Base-by-base conservation (phyloP, 2,797 vertebrate genomes). In the Lutjanus campechanus region DNA sequence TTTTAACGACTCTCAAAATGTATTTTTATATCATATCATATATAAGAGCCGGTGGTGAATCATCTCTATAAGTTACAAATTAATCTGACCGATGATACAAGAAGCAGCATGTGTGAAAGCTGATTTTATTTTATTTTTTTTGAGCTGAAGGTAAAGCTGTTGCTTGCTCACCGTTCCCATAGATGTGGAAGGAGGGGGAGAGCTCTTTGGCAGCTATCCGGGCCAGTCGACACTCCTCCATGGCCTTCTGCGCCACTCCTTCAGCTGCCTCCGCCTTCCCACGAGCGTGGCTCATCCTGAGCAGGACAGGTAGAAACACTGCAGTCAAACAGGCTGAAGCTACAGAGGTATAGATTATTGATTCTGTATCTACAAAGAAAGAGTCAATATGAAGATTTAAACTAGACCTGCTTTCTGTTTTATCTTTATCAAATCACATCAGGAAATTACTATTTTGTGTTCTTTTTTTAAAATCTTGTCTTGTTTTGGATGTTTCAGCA, bases 131-230 rank as follows among this genome's bases (percentile, higher is more conserved):
- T 22, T 11, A n/a, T 9, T 3, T 25, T 13, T 68, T 29, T 11
- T 7, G 44, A 4, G 29, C 29, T 36, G 29, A 36, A 36, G 29
- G 29, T 36, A 36, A 36, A 36, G 29, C 29, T 36, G 29, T 5
- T 36, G 29, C 29, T 20, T 25, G 95, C 97, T 96, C 92, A 99
- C 98, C 98, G 0, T 99, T 99, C 79, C 97, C 97, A 84, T 98
- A 96, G 95, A 98, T 98, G 95, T 98, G 97, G 89, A 98, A 98
- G 93, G 98, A 98, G 71, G 98, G 98, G 0, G 98, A 99, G 90
- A 99, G 98, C 96, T 99, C 98, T 96, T 98, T 99, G 96, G 98
- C 98, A 95, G 97, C 96, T 91, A 98, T 96, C 94, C 98, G 96
- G 95, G 98, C 98, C 54, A 99, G 95, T 79, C 96, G 96, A 2